A percentile compares a stretch with the other conserved stretches of the same genome.
Conservation (phyloP, 1,140 invertebrate species). For the Xylocopa sonorina region DNA sequence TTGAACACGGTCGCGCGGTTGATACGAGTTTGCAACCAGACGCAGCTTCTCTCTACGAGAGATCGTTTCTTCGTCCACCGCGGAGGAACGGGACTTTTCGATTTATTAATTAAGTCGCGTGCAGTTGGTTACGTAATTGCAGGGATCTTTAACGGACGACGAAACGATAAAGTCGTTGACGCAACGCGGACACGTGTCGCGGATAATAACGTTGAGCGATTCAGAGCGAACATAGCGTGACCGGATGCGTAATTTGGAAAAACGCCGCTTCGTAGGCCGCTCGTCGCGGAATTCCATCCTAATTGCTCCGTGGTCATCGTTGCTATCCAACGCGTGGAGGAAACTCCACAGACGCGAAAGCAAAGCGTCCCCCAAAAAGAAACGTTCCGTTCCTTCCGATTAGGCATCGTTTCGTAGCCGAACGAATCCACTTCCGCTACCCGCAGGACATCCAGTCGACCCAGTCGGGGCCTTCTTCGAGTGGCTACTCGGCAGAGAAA, state of each 20-base stretch:
- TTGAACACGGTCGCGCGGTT: slow-evolving; percentile 53
- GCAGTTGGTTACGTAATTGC: slow-evolving; percentile 52
- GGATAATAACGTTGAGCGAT: slow-evolving; percentile 52
- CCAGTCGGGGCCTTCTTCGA: slow-evolving; percentile 16
- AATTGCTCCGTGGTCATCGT: no score
- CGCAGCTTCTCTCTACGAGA: slow-evolving; percentile 25
- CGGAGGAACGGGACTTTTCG: not conserved
- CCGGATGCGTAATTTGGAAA: slow-evolving; percentile 64
- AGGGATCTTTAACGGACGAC: slow-evolving; percentile 39
- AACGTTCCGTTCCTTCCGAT: not conserved
- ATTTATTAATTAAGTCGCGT: slow-evolving; percentile 55
- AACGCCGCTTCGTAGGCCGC: slow-evolving; percentile 33
- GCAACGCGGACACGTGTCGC: slow-evolving; percentile 61
- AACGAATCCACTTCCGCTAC: slow-evolving; percentile 33
- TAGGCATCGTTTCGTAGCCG: slow-evolving; percentile 21
- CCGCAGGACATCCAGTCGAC: slow-evolving; percentile 49
- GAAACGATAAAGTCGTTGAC: slow-evolving; percentile 56
- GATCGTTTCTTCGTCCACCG: slow-evolving; percentile 36
- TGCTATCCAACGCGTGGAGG: no score
- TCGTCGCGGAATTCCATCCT: slow-evolving; percentile 49
- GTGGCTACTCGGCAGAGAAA: slow-evolving; percentile 55
- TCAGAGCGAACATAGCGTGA: slow-evolving; percentile 59
- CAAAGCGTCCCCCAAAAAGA: no score
- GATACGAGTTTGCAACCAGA: slow-evolving; percentile 27
- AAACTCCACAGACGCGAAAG: no score